These are phyloP conservation scores for Plumapathes pennacea DNA, from an alignment of 92 coral and sea anemone species.

Conservation along the genomic window DNA sequence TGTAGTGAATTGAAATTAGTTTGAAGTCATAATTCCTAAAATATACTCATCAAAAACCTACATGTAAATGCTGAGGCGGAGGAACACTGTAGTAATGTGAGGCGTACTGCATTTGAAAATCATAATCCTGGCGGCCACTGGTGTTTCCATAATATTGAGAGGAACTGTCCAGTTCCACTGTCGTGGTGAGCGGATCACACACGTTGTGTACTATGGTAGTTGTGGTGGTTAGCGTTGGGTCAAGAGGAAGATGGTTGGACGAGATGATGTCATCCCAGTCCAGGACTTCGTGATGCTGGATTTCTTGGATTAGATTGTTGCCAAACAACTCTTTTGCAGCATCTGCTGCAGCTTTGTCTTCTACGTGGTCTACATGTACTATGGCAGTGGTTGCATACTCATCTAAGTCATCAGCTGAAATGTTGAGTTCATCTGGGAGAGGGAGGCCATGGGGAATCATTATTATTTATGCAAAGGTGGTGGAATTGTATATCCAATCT, in stretches of 20 bases:
- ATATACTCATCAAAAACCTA: slow-evolving; percentile 66
- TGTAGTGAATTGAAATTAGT: too few relatives aligned
- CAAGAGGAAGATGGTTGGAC: slow-evolving; percentile 75
- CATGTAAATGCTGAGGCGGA: slow-evolving; percentile 68
- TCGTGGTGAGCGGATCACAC: slow-evolving; percentile 73
- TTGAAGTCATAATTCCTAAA: too few relatives aligned
- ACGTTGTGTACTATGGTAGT: slow-evolving; percentile 52
- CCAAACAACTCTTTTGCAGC: slow-evolving; percentile 99
- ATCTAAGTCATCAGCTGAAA: slow-evolving; percentile 84
- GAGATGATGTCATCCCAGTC: slow-evolving; percentile 99
- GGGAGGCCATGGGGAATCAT: background rate
- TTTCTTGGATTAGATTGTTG: slow-evolving; percentile 90
- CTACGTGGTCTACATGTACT: slow-evolving; percentile 57
- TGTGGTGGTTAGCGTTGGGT: slow-evolving; percentile 70
- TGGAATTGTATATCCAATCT: too few relatives aligned
- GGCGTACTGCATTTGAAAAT: slow-evolving; percentile 42
- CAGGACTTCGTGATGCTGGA: slow-evolving; percentile 89
- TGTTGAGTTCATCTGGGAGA: slow-evolving; percentile 73
- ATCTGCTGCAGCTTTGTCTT: slow-evolving; percentile 90
- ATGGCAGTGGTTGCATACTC: slow-evolving; percentile 40
- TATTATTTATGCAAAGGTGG: too few relatives aligned
- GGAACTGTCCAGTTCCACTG: slow-evolving; percentile 93
- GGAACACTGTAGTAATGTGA: slow-evolving; percentile 73
- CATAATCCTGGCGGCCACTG: slow-evolving; percentile 72
- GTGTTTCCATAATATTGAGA: slow-evolving; percentile 81